Percentiles rank a stretch among this genome's conserved stretches.
Conservation (phyloP, 2,113 vertebrate genomes). For the Phocoena sinus region DNA sequence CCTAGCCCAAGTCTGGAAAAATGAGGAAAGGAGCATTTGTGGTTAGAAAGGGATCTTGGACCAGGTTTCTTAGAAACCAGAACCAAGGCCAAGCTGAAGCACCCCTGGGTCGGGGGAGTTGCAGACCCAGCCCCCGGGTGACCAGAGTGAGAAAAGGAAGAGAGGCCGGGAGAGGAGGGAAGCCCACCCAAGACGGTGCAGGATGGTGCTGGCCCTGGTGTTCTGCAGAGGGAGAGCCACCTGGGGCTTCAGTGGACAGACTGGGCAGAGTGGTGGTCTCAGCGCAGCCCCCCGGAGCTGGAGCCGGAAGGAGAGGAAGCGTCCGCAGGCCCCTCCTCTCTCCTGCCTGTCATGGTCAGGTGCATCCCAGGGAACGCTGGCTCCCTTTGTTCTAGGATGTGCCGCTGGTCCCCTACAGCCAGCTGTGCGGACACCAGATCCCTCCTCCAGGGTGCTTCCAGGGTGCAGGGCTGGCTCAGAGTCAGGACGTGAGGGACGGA, state of each 20-base stretch:
- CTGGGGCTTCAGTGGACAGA: rapidly evolving
- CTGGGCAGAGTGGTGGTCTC: rapidly evolving
- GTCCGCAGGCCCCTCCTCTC: rapidly evolving
- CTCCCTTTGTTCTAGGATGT: neutral
- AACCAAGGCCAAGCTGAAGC: neutral
- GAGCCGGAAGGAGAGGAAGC: rapidly evolving
- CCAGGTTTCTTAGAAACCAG: neutral
- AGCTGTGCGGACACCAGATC: too few species aligned
- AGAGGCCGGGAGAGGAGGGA: too few species aligned
- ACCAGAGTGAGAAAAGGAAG: neutral
- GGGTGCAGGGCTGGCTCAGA: neutral
- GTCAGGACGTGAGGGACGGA: rapidly evolving
- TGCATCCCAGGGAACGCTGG: rapidly evolving
- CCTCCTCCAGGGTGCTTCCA: neutral
- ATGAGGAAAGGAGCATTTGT: neutral
- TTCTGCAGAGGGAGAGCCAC: rapidly evolving
- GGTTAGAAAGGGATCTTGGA: too few species aligned
- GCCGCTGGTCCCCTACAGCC: neutral
- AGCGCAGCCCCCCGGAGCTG: rapidly evolving
- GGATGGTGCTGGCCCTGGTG: rapidly evolving
- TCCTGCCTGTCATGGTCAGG: neutral
- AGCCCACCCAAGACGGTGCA: rapidly evolving
- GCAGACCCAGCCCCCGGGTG: too few species aligned
- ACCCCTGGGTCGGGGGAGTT: neutral
- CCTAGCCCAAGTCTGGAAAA: neutral